Percentiles rank a stretch among this genome's conserved stretches.
These are phyloP conservation scores for Cephonodes hylas DNA, from an alignment of 2,888 invertebrate genomes.

Conservation along the genomic window DNA sequence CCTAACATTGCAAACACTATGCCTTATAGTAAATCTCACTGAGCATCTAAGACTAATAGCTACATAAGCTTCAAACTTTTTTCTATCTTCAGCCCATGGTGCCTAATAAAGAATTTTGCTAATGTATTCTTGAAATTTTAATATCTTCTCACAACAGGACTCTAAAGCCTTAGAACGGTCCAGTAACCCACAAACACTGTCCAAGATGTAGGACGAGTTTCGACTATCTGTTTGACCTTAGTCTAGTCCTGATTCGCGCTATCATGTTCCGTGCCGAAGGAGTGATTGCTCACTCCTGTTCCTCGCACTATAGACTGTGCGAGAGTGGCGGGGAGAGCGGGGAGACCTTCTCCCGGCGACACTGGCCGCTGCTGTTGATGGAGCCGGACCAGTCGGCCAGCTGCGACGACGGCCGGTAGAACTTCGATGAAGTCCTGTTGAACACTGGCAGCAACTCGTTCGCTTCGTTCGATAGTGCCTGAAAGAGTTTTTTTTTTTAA, in stretches of 20 bases:
- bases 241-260: too few relatives aligned
- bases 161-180: background rate
- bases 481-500: conserved; percentile 23
- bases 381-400: conserved; percentile 93
- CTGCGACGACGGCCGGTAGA: conserved; percentile 90
- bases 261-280: background rate
- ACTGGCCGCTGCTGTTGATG: conserved; percentile 45
- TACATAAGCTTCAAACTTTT: background rate
- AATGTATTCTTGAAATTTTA: too few relatives aligned
- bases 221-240: background rate
- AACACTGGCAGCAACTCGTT: conserved; percentile 98
- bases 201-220: too few relatives aligned
- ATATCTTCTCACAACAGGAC: background rate
- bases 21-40: background rate
- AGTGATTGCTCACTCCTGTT: conserved; percentile 27
- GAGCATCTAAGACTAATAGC: background rate
- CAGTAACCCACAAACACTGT: background rate
- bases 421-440: conserved; percentile 96
- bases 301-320: conserved; percentile 41
- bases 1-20: background rate
- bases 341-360: conserved; percentile 51
- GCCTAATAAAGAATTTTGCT: background rate
- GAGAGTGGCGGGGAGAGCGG: conserved; percentile 50
- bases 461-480: conserved; percentile 98
- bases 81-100: background rate